Evolutionary conservation across 2,113 vertebrate species (phyloP).

Genomic region (Gavia stellata): DNA sequence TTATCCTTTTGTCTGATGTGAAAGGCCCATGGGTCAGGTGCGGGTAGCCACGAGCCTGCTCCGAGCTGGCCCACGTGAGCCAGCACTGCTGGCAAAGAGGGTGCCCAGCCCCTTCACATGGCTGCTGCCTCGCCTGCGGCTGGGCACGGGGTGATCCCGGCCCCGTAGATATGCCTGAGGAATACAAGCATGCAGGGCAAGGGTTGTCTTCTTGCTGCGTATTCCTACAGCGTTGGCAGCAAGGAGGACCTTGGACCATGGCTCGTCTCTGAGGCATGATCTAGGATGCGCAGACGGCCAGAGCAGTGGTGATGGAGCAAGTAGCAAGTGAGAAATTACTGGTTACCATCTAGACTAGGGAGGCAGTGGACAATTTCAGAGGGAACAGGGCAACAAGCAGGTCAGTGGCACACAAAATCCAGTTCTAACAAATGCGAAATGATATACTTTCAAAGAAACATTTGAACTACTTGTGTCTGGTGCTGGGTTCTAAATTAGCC

Average conservation of each 20-base stretch:
- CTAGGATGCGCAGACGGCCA: not conserved
- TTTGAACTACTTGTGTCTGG: accelerated
- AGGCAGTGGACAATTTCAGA: not conserved
- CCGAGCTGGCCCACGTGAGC: accelerated
- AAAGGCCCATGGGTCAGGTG: accelerated
- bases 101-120: not conserved
- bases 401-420: not conserved
- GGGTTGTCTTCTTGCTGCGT: not conserved
- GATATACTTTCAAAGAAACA: not conserved
- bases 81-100: not conserved
- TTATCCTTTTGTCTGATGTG: not conserved
- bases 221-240: not conserved
- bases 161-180: accelerated
- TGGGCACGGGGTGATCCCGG: not conserved
- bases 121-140: not conserved
- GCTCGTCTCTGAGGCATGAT: not conserved
- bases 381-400: not conserved
- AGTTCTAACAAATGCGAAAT: not conserved
- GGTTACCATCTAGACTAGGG: too few species aligned
- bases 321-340: not conserved
- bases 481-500: not conserved
- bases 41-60: accelerated
- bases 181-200: not conserved
- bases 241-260: not conserved
- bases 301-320: not conserved